Base-by-base conservation (phyloP, 2,888 invertebrate genomes). In the Coelogynopora nodosa region DNA sequence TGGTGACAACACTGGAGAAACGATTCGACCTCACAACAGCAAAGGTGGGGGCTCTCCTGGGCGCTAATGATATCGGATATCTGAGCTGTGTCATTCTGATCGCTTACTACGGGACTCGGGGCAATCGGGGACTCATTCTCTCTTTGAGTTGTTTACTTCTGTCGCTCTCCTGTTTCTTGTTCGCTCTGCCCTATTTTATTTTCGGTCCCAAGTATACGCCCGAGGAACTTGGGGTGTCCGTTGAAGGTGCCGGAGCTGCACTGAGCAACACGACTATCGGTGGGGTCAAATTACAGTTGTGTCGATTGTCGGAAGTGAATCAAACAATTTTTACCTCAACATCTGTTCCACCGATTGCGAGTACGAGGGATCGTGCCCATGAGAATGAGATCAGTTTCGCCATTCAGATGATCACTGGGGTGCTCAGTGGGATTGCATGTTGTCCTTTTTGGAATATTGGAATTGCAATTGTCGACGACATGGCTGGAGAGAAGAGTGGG, bases 361-460 rank as follows among this genome's bases (percentile, higher is more conserved):
- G 2, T 0, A 84, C 27, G 26, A 30, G 27, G 0, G 30, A 80
- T n/a, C 26, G 30, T 2, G n/a, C 83, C 82, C 13, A 27, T 26
- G 85, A 87, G 67, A 85, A 87, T 23, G 30, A 31, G 26, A 28
- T 86, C 18, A 30, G 30, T 2, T 87, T 87, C 31, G 31, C 67
- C 10, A 87, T 87, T 49, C 49, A 30, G 27, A 67, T 87, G 74
- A 74, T 86, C 49, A 86, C 74, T 31, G 87, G 87, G 0, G 31
- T 87, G 29, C 26, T 87, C n/a, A 85, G 67, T 67, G 87, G 87
- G 5, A 31, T 87, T 28, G 86, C 87, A 27, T 27, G 86, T 0
- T 67, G 67, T 67, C 87, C 87, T 23, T 87, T 87, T 31, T 87
- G 87, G 87, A 67, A n/a, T 67, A 26, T 87, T 26, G 87, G 87